These are phyloP conservation scores for Trachelus iudaicus DNA, from an alignment of 2,888 invertebrate species.

Conservation along the genomic window DNA sequence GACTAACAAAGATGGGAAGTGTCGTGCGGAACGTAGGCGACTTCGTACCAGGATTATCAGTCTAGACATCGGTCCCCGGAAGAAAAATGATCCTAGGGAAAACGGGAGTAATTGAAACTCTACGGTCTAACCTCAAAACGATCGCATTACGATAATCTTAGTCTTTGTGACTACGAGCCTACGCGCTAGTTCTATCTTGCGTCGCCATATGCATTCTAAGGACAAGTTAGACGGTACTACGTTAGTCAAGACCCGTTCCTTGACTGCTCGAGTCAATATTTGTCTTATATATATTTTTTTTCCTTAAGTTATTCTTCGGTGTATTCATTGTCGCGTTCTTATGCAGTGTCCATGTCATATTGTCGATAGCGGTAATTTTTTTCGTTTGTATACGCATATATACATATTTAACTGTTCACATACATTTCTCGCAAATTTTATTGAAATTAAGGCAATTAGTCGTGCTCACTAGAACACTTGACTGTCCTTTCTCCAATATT, in stretches of 20 bases:
- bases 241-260: neutral
- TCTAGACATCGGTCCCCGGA: constrained; percentile 4
- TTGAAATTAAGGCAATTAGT: neutral
- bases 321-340: neutral
- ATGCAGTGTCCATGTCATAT: too few relatives aligned
- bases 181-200: neutral
- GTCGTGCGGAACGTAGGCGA: constrained; percentile 5
- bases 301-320: neutral
- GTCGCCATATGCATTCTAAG: neutral
- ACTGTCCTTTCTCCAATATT: neutral
- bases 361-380: too few relatives aligned
- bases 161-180: too few relatives aligned
- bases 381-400: neutral
- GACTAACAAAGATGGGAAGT: constrained; percentile 3
- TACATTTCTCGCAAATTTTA: neutral
- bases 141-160: constrained; percentile 3
- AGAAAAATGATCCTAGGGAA: neutral
- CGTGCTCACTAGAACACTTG: neutral
- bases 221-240: neutral
- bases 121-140: constrained; percentile 2
- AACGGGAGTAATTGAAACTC: constrained; percentile 5
- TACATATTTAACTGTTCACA: neutral
- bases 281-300: neutral
- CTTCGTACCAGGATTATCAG: constrained; percentile 1
- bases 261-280: neutral